These are phyloP conservation scores for Lordiphosa fenestrarum DNA, from an alignment of 2,888 invertebrate genomes.

Conservation along the genomic window DNA sequence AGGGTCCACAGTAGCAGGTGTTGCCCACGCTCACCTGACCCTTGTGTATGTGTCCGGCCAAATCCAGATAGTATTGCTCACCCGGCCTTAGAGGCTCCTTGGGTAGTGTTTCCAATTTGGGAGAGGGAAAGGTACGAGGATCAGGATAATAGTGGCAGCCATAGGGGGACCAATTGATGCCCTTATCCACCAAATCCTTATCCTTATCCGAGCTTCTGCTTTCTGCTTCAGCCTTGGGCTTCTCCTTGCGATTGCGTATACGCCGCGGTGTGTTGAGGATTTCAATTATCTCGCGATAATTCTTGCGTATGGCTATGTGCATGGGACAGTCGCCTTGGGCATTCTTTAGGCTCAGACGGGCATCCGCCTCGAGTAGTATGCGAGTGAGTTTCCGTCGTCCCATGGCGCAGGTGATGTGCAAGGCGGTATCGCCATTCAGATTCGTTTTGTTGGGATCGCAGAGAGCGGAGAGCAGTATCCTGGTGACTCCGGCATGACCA, in stretches of 20 bases:
- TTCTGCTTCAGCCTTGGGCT: conserved; percentile 52
- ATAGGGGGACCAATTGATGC: conserved; percentile 90
- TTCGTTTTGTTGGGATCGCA: conserved; percentile 93
- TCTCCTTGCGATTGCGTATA: conserved; percentile 61
- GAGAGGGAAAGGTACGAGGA: conserved; percentile 90
- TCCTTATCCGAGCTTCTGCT: conserved; percentile 73
- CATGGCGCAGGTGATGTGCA: conserved; percentile 97
- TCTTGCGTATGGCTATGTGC: conserved; percentile 94
- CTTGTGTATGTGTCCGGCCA: conserved; percentile 96
- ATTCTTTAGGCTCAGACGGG: conserved; percentile 84
- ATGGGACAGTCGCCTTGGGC: conserved; percentile 89
- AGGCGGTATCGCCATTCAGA: conserved; percentile 96
- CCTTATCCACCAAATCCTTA: conserved; percentile 75
- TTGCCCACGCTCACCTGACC: conserved; percentile 97
- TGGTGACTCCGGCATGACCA: conserved; percentile 96
- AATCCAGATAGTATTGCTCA: conserved; percentile 95
- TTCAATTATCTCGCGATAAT: conserved; percentile 89
- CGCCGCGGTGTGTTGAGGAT: conserved; percentile 84
- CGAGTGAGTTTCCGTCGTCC: conserved; percentile 94
- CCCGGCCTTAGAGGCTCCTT: conserved; percentile 92
- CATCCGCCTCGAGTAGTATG: conserved; percentile 93
- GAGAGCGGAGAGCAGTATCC: conserved; percentile 94
- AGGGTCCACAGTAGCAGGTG: conserved; percentile 95
- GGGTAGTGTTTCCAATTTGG: conserved; percentile 91
- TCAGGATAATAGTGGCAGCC: conserved; percentile 95